Conservation (phyloP, 2,113 vertebrate species). For the Pimephales promelas region DNA sequence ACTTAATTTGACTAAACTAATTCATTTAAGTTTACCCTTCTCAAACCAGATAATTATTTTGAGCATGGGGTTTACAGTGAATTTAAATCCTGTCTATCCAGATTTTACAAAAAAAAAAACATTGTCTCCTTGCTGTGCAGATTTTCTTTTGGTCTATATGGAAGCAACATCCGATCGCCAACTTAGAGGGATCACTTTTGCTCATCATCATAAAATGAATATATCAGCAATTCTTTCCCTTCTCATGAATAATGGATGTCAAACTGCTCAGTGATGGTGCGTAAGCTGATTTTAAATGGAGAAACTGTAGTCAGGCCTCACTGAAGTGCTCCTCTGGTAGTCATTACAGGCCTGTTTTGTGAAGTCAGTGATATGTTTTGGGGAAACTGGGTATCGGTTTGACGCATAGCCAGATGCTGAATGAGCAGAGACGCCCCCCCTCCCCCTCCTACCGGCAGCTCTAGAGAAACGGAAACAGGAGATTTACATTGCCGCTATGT, state of each 20-base stretch:
- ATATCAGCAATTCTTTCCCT: slow-evolving; percentile 7
- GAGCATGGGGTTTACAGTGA: neutral
- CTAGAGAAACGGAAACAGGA: slow-evolving; percentile 40
- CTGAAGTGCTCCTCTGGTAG: slow-evolving; percentile 26
- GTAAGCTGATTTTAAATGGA: slow-evolving; percentile 17
- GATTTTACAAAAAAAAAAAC: neutral
- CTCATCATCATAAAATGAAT: slow-evolving; percentile 14
- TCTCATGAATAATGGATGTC: slow-evolving; percentile 21
- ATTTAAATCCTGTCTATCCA: neutral
- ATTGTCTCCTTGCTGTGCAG: neutral
- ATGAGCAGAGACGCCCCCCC: slow-evolving; percentile 22
- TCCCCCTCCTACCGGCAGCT: slow-evolving; percentile 12
- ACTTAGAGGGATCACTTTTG: neutral
- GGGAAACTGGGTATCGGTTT: slow-evolving; percentile 1
- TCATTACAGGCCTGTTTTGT: slow-evolving; percentile 26
- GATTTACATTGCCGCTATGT: slow-evolving; percentile 50
- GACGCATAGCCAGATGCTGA: slow-evolving; percentile 17
- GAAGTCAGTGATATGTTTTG: slow-evolving; percentile 28
- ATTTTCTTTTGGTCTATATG: neutral
- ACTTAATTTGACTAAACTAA: too few species aligned
- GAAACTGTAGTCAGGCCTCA: slow-evolving; percentile 9
- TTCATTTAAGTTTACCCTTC: too few species aligned
- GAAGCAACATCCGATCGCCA: neutral
- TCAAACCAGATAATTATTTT: too few species aligned
- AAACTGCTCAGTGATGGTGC: neutral